A percentile compares a stretch with the other conserved stretches of the same genome.
Evolutionary conservation across 2,888 invertebrate genomes (phyloP).

Genomic region (Protodeltote pygarga): DNA sequence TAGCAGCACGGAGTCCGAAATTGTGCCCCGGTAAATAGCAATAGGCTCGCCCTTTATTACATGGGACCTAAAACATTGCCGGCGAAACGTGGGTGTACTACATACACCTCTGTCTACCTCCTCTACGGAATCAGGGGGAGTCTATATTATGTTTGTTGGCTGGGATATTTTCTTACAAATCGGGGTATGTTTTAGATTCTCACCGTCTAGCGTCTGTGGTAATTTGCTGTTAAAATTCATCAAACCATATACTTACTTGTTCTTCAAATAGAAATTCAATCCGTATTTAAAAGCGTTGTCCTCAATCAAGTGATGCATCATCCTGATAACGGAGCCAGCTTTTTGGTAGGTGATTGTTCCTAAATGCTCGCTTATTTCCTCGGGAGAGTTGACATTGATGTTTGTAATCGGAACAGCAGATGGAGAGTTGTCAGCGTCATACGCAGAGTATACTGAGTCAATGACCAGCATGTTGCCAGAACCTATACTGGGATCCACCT

Average conservation of each 20-base stretch:
- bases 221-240: too few relatives aligned
- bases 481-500: constrained; percentile 88
- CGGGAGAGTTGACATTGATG: constrained; percentile 84
- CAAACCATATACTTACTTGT: constrained; percentile 86
- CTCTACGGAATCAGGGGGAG: too few relatives aligned
- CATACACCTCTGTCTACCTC: too few relatives aligned
- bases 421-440: constrained; percentile 85
- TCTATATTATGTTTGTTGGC: too few relatives aligned
- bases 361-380: constrained; percentile 88
- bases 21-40: too few relatives aligned
- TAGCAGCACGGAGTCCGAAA: too few relatives aligned
- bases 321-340: constrained; percentile 82
- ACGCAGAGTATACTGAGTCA: constrained; percentile 89
- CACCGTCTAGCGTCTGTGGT: too few relatives aligned
- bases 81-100: too few relatives aligned
- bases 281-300: constrained; percentile 65
- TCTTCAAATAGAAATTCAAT: constrained; percentile 67
- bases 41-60: too few relatives aligned
- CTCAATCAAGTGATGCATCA: constrained; percentile 77
- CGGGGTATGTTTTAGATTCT: too few relatives aligned
- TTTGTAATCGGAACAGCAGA: constrained; percentile 86
- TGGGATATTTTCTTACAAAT: too few relatives aligned
- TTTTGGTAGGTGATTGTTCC: constrained; percentile 90
- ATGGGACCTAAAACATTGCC: too few relatives aligned
- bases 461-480: constrained; percentile 88